Evolutionary conservation across 1,140 invertebrate genomes (phyloP).

Genomic region (Drosophila arizonae): DNA sequence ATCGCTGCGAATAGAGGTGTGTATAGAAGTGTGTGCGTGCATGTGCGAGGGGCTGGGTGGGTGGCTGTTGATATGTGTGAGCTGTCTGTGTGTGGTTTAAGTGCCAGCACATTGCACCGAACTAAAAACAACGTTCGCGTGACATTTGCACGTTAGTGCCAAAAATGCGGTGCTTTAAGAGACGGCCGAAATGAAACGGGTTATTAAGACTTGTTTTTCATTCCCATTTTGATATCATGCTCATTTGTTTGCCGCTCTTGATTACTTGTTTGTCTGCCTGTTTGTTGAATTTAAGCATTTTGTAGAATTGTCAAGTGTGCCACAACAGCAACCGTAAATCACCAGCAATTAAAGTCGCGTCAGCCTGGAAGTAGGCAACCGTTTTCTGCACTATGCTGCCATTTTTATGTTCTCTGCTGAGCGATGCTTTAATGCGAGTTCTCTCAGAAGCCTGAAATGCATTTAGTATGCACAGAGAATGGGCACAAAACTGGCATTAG

Average conservation of each 20-base stretch:
- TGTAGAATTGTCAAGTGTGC: constrained; percentile 25
- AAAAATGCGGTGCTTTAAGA: constrained; percentile 64
- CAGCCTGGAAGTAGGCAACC: constrained; percentile 36
- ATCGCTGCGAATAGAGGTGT: constrained; percentile 7
- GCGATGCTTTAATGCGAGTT: constrained; percentile 40
- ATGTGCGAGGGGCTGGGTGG: background rate
- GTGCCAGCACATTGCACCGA: constrained; percentile 50
- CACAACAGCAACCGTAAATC: background rate
- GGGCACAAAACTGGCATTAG: constrained; percentile 72
- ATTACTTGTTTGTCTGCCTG: constrained; percentile 69
- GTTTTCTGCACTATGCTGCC: constrained; percentile 19
- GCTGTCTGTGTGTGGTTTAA: constrained; percentile 10
- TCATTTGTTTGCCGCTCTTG: constrained; percentile 23
- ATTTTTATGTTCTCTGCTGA: background rate
- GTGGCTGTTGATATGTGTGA: no score
- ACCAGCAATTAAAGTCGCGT: background rate
- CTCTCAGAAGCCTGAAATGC: constrained; percentile 44
- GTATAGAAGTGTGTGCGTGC: background rate
- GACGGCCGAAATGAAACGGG: constrained; percentile 55
- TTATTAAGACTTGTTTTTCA: constrained; percentile 51
- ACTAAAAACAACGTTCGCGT: constrained; percentile 62
- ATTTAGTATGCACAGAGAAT: constrained; percentile 71
- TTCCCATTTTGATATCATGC: constrained; percentile 24
- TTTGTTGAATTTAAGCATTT: constrained; percentile 45
- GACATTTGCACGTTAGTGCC: constrained; percentile 66